These are phyloP conservation scores for Peucedramus taeniatus DNA, from an alignment of 2,113 vertebrate genomes.

Conservation along the genomic window DNA sequence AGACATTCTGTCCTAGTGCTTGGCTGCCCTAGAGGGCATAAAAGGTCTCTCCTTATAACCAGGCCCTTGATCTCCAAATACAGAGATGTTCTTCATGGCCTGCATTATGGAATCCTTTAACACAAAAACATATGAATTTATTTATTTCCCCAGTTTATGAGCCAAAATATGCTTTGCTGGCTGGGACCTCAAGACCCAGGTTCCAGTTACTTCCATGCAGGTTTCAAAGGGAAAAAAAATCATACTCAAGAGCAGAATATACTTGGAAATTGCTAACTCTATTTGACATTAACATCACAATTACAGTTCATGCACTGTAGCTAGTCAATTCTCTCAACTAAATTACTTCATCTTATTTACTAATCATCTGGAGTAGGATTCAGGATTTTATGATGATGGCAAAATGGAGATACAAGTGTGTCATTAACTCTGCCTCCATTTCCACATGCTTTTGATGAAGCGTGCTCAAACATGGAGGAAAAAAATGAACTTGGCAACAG, in stretches of 20 bases:
- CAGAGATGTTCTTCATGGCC: neutral
- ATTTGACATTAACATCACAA: slow-evolving; percentile 47
- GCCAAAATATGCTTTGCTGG: neutral
- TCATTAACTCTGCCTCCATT: slow-evolving; percentile 43
- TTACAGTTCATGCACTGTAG: slow-evolving; percentile 40
- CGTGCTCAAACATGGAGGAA: neutral
- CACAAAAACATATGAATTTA: neutral
- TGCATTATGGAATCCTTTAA: neutral
- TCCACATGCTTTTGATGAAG: slow-evolving; percentile 27
- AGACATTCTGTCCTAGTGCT: neutral
- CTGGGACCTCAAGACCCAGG: neutral
- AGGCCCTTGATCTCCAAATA: neutral
- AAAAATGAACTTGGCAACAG: neutral
- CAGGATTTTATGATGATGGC: slow-evolving; percentile 32
- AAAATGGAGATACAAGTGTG: slow-evolving; percentile 38
- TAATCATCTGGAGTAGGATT: slow-evolving; percentile 52
- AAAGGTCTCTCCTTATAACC: neutral
- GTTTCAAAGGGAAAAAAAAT: neutral
- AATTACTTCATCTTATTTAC: slow-evolving; percentile 64
- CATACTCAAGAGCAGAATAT: neutral
- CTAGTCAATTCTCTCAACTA: slow-evolving; percentile 42
- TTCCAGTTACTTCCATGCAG: neutral
- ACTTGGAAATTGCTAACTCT: neutral
- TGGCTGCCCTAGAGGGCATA: neutral
- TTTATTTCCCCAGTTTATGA: neutral